A percentile compares a stretch with the other conserved stretches of the same genome.
Evolutionary conservation across 2,113 vertebrate genomes (phyloP).

Genomic region (Triplophysa siluroides): DNA sequence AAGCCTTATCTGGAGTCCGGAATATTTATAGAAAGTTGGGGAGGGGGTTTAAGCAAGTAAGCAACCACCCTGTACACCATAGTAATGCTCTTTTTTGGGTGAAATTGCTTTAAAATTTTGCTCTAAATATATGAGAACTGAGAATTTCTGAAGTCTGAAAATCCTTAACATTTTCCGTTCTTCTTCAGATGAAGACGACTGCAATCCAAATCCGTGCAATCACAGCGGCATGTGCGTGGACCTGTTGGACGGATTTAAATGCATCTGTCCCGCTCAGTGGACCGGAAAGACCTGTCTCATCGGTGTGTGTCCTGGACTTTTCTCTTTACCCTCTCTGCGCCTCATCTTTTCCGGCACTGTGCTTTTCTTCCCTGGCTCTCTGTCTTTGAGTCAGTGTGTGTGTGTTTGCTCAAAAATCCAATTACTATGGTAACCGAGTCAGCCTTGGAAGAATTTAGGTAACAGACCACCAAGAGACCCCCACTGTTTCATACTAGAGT

Average conservation of each 20-base stretch:
- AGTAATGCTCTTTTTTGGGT: too few relatives aligned
- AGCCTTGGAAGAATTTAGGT: slow-evolving; percentile 41
- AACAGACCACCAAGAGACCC: slow-evolving; percentile 36
- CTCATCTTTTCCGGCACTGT: background rate
- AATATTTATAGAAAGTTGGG: too few relatives aligned
- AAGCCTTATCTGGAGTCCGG: too few relatives aligned
- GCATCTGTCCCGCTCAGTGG: slow-evolving; percentile 88
- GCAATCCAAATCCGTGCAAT: slow-evolving; percentile 84
- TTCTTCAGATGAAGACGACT: slow-evolving; percentile 85
- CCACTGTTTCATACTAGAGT: slow-evolving; percentile 28
- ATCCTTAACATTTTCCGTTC: background rate
- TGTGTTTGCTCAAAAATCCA: slow-evolving; percentile 30
- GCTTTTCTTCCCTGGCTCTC: slow-evolving; percentile 1
- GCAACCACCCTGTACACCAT: too few relatives aligned
- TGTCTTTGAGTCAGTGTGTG: background rate
- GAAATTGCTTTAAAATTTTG: too few relatives aligned
- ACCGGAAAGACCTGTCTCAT: slow-evolving; percentile 90
- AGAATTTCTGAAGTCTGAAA: background rate
- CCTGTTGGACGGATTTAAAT: slow-evolving; percentile 85
- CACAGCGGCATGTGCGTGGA: slow-evolving; percentile 89
- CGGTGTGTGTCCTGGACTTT: slow-evolving; percentile 69
- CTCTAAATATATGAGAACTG: too few relatives aligned
- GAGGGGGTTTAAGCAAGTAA: too few relatives aligned
- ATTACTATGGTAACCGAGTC: slow-evolving; percentile 38
- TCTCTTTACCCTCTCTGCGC: background rate